A percentile compares a stretch with the other conserved stretches of the same genome.
Evolutionary conservation across 2,888 invertebrate species (phyloP).

Genomic region (Alviniconcha strummeri): DNA sequence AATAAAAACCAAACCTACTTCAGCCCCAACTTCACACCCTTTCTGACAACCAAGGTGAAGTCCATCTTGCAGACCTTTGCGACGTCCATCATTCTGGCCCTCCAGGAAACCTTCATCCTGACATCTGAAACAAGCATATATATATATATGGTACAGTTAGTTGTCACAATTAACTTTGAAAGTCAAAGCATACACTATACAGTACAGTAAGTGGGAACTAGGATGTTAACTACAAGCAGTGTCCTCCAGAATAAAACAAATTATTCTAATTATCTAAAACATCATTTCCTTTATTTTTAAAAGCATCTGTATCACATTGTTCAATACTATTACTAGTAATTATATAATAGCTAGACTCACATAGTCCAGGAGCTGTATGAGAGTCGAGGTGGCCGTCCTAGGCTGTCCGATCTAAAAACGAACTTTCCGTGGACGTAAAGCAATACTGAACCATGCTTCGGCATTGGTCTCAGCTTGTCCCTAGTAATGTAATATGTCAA

Average conservation of each 20-base stretch:
- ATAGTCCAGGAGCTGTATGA: no score
- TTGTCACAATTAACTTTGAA: neutral
- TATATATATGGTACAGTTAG: neutral
- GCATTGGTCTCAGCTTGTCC: no score
- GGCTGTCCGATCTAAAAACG: no score
- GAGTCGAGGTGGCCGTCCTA: no score
- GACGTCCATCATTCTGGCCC: slow-evolving; percentile 47
- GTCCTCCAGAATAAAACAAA: no score
- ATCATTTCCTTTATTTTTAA: neutral
- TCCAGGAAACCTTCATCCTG: slow-evolving; percentile 51
- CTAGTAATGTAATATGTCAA: no score
- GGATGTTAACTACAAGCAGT: neutral
- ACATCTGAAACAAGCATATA: slow-evolving; percentile 45
- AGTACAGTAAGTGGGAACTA: neutral
- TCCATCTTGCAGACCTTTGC: slow-evolving; percentile 51
- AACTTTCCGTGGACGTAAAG: no score
- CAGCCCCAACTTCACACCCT: slow-evolving; percentile 57
- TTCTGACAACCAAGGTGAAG: slow-evolving; percentile 57
- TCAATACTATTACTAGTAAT: no score
- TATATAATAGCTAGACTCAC: no score
- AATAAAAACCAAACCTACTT: slow-evolving; percentile 43
- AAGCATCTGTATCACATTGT: neutral
- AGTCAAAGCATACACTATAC: neutral
- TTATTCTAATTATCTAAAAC: neutral
- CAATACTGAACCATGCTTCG: no score